Conservation (phyloP, 2,113 vertebrate species). For the Hippoglossus stenolepis region DNA sequence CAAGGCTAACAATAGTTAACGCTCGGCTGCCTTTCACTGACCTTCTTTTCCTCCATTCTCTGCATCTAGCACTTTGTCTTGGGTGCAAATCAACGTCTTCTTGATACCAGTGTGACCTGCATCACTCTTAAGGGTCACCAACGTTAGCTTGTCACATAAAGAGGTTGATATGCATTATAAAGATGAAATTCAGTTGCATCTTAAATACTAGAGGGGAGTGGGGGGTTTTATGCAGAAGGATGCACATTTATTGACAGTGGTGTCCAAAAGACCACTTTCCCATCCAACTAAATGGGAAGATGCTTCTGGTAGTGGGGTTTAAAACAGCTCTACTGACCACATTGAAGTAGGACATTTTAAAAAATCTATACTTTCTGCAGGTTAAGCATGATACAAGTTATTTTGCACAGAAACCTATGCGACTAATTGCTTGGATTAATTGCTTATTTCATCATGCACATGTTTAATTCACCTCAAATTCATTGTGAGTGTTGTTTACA, state of each 20-base stretch:
- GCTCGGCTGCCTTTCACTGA: neutral
- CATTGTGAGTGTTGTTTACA: neutral
- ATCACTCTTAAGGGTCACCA: neutral
- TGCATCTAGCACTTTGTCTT: neutral
- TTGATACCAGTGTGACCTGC: neutral
- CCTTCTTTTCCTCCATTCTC: neutral
- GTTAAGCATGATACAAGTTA: neutral
- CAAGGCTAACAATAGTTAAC: neutral
- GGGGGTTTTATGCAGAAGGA: neutral
- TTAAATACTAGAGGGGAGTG: neutral
- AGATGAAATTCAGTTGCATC: slow-evolving; percentile 1
- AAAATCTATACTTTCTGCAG: neutral
- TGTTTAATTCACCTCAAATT: neutral
- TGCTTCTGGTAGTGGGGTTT: too few species aligned
- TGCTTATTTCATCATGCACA: neutral
- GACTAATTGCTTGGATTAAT: neutral
- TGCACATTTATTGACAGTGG: too few species aligned
- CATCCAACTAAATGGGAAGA: too few species aligned
- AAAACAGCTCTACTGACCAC: too few species aligned
- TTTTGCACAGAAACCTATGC: neutral
- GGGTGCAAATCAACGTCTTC: neutral
- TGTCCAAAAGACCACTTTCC: neutral
- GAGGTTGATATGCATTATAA: neutral
- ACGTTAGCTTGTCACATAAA: neutral
- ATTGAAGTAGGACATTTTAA: too few species aligned